Evolutionary conservation across 2,888 invertebrate genomes (phyloP), one percentile per base, ranked within the genome.

Genomic region (Elmis aenea): DNA sequence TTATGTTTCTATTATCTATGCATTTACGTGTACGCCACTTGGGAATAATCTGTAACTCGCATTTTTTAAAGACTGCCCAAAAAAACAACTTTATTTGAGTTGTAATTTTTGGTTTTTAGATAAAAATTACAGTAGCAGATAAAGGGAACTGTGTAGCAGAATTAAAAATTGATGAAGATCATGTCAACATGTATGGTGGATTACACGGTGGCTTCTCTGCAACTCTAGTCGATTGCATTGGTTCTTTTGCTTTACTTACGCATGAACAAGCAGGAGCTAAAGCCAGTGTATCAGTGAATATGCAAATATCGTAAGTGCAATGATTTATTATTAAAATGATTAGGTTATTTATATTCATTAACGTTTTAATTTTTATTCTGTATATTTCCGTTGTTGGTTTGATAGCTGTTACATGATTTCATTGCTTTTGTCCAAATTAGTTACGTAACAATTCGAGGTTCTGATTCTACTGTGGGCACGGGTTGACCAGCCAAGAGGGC

Each of bases 171-270:
- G 74, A 71, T 0, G 70, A 81, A 2, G 83, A 86, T 47, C 85
- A 90, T 58, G 68, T 83, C 1, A 94, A 94, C 66, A 66, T 72
- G 8, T 62, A 72, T 18, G 89, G 88, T 1, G 78, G 79, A 0
- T 64, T 94, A 3, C 94, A 94, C 60, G 94, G 94, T 2, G 94
- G 91, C 3, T 79, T 87, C 53, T 85, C 85, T 2, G 83, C 87
- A 2, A 85, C 87, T 1, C 62, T 94, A 4, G 79, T 89, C 0
- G 88, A 88, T 59, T 70, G 72, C 33, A 63, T 92, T 13, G 90
- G 92, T 1, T 84, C 86, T 0, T 81, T 81, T 58, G 92, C 89
- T 0, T 62, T 93, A 1, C 74, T 84, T 59, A 79, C 85, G 0
- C 75, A 78, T 53, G 75, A 73, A 9, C 67, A 70, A 16, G 64